A percentile compares a stretch with the other conserved stretches of the same genome.
These are phyloP conservation scores for Gymnosoma rotundatum DNA, from an alignment of 2,888 invertebrate genomes.

Conservation along the genomic window DNA sequence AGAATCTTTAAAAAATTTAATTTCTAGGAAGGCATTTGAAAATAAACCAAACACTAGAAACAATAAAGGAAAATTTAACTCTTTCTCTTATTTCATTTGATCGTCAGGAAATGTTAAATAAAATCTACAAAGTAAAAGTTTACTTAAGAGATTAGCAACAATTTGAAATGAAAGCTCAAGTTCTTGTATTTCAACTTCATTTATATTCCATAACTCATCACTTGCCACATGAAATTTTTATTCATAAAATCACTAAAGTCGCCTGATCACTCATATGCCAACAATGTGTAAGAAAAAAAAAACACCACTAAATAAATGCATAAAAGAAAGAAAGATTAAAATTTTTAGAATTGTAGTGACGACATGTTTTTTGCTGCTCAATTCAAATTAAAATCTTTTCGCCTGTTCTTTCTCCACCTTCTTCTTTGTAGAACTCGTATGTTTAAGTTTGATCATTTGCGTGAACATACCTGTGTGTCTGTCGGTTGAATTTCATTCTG, in stretches of 20 bases:
- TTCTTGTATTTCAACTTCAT: conserved; percentile 63
- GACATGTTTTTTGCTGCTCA: conserved; percentile 34
- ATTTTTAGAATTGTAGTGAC: conserved; percentile 40
- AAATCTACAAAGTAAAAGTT: conserved; percentile 40
- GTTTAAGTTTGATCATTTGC: conserved; percentile 20
- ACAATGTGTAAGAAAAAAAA: neutral
- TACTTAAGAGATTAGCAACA: neutral
- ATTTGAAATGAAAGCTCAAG: conserved; percentile 60
- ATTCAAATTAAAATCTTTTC: conserved; percentile 23
- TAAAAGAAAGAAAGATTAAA: conserved; percentile 46
- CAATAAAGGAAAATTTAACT: too few relatives aligned
- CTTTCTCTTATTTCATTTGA: neutral
- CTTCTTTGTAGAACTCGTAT: neutral
- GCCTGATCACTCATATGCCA: neutral
- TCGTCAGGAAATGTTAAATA: neutral
- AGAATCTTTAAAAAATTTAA: too few relatives aligned
- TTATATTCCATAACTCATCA: conserved; percentile 56
- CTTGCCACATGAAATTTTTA: conserved; percentile 21
- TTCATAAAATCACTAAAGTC: conserved; percentile 11
- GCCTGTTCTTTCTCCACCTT: neutral
- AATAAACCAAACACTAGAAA: too few relatives aligned
- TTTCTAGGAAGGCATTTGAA: too few relatives aligned
- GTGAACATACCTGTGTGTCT: neutral
- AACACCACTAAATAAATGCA: neutral
- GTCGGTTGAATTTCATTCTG: conserved; percentile 35